These are phyloP conservation scores for Rhincodon typus DNA, from an alignment of 2,797 vertebrate genomes.

Conservation along the genomic window DNA sequence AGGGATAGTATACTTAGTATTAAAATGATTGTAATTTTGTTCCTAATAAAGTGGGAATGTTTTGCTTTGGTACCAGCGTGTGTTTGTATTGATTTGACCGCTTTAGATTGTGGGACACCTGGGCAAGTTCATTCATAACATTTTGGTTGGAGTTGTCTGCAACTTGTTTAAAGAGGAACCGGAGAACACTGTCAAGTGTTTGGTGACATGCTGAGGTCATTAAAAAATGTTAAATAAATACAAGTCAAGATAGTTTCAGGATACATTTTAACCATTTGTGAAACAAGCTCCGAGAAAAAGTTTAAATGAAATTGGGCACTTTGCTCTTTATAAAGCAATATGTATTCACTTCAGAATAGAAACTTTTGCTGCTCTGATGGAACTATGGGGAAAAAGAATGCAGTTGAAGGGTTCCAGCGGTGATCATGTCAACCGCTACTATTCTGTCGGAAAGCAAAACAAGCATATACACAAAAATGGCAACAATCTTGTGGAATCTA, in stretches of 20 bases:
- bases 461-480: background rate
- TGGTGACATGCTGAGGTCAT: background rate
- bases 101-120: no score
- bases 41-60: no score
- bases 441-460: background rate
- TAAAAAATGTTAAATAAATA: background rate
- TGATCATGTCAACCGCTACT: background rate
- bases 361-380: background rate
- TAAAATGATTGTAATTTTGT: no score
- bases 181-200: no score
- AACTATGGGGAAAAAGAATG: background rate
- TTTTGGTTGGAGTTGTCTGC: no score
- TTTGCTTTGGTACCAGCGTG: no score
- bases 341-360: background rate
- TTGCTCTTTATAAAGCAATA: background rate
- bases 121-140: no score
- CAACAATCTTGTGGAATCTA: background rate
- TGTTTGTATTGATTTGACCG: no score
- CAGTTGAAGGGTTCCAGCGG: background rate
- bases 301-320: background rate
- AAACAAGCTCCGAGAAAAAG: background rate
- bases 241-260: background rate
- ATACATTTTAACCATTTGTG: background rate
- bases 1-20: no score
- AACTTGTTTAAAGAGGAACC: no score